These are phyloP conservation scores for Melieria picta DNA, from an alignment of 2,888 invertebrate species.

Conservation along the genomic window DNA sequence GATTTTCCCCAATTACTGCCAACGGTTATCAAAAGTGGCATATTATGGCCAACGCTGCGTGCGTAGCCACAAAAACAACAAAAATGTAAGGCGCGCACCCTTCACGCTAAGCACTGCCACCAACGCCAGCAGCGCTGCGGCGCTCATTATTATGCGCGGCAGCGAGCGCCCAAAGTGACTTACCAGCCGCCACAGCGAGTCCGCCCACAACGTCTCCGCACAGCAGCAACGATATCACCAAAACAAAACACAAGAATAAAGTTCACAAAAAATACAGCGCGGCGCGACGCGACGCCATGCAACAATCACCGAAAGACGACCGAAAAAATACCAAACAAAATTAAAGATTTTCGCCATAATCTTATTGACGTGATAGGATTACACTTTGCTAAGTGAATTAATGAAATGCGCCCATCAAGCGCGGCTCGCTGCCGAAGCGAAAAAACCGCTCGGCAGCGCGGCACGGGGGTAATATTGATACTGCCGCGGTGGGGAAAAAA, in stretches of 20 bases:
- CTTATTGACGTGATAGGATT: slow-evolving; percentile 38
- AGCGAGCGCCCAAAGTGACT: slow-evolving; percentile 24
- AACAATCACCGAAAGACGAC: slow-evolving; percentile 22
- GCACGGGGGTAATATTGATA: too few relatives aligned
- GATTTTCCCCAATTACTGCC: too few relatives aligned
- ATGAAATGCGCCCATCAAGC: slow-evolving; percentile 29
- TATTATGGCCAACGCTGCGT: too few relatives aligned
- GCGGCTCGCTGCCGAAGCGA: too few relatives aligned
- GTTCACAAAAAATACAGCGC: slow-evolving; percentile 15
- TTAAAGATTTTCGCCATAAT: slow-evolving; percentile 35
- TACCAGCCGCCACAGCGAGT: slow-evolving; percentile 15
- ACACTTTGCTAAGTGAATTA: slow-evolving; percentile 39
- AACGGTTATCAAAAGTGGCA: too few relatives aligned
- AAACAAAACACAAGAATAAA: not conserved
- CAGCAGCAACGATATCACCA: not conserved
- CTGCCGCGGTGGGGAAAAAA: too few relatives aligned
- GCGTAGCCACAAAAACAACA: too few relatives aligned
- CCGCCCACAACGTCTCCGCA: not conserved
- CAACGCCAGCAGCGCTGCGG: not conserved
- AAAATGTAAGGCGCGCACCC: too few relatives aligned
- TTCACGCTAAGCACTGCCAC: slow-evolving; percentile 6
- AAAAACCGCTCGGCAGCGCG: too few relatives aligned
- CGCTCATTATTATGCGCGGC: slow-evolving; percentile 30
- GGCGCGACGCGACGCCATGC: slow-evolving; percentile 4
- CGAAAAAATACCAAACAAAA: slow-evolving; percentile 25